Evolutionary conservation across 1,140 invertebrate species (phyloP).

Genomic region (Aphelenchoides besseyi): DNA sequence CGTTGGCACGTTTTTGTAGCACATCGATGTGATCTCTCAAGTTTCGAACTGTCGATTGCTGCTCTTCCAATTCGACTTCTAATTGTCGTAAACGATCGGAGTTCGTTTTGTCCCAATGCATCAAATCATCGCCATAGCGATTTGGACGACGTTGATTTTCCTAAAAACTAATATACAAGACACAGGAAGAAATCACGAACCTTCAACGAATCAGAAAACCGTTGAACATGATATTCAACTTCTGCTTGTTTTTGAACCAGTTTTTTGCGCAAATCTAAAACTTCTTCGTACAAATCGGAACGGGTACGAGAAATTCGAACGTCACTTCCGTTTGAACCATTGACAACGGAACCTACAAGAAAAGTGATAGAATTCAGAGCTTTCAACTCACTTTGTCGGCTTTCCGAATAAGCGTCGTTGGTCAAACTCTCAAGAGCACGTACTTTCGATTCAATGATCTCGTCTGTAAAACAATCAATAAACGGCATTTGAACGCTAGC

Average conservation of each 20-base stretch:
- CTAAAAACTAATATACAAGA: not conserved
- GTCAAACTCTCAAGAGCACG: slow-evolving; percentile 4
- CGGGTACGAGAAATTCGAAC: not conserved
- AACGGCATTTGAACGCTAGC: not conserved
- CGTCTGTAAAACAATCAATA: not conserved
- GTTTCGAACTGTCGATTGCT: not conserved
- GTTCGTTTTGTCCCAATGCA: not conserved
- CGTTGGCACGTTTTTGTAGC: not conserved
- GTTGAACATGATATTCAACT: slow-evolving; percentile 7
- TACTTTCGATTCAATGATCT: not conserved
- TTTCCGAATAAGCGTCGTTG: not conserved
- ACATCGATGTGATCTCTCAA: not conserved
- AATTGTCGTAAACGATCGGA: not conserved
- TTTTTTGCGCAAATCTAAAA: not conserved
- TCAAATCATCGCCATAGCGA: not conserved
- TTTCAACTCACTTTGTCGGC: not conserved
- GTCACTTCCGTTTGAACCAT: not conserved
- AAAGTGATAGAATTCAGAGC: not conserved
- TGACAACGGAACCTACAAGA: not conserved
- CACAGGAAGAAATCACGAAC: not conserved
- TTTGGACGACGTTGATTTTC: not conserved
- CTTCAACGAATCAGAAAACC: slow-evolving; percentile 10
- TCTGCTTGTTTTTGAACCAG: not conserved
- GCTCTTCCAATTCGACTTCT: slow-evolving; percentile 1
- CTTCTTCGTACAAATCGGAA: slow-evolving; percentile 6